phyloP scores from a whole-genome alignment of 2,888 invertebrate species.

The Hypselothyrea guttata region DNA sequence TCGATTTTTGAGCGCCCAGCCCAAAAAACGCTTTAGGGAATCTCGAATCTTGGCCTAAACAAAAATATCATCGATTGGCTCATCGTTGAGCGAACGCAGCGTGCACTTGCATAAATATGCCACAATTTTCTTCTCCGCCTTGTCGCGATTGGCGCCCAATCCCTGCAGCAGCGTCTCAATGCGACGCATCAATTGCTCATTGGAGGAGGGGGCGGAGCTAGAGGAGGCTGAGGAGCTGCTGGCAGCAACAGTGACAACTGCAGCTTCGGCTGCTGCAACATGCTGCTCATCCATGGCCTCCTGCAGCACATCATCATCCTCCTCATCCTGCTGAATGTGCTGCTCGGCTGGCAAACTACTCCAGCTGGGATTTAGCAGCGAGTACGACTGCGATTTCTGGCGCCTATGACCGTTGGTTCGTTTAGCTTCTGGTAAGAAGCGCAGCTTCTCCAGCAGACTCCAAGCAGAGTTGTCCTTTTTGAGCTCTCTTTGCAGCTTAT shows the following conservation, averaged over 20 bases:
- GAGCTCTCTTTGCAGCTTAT: slow-evolving; percentile 64
- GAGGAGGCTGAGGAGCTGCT: background rate
- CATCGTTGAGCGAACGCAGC: slow-evolving; percentile 66
- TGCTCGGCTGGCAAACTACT: slow-evolving; percentile 47
- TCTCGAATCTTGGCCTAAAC: slow-evolving; percentile 43
- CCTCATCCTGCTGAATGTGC: slow-evolving; percentile 65
- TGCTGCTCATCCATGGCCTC: slow-evolving; percentile 78
- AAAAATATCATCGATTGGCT: slow-evolving; percentile 73
- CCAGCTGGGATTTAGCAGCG: slow-evolving; percentile 18
- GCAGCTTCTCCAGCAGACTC: slow-evolving; percentile 61
- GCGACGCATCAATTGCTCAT: slow-evolving; percentile 58
- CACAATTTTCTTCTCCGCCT: slow-evolving; percentile 77
- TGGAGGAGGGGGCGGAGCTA: too few relatives aligned
- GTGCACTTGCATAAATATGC: slow-evolving; percentile 78
- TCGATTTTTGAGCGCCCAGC: slow-evolving; percentile 46
- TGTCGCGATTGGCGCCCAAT: slow-evolving; percentile 70
- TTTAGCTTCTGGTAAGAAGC: slow-evolving; percentile 47
- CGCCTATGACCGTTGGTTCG: slow-evolving; percentile 36
- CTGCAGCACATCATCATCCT: slow-evolving; percentile 74
- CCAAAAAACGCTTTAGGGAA: slow-evolving; percentile 1
- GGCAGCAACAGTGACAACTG: background rate
- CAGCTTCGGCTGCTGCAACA: slow-evolving; percentile 3
- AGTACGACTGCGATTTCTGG: slow-evolving; percentile 13
- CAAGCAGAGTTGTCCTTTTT: slow-evolving; percentile 59
- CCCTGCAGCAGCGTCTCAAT: slow-evolving; percentile 75